Evolutionary conservation across 2,888 invertebrate genomes (phyloP).

Genomic region (Odontocolon sp.): DNA sequence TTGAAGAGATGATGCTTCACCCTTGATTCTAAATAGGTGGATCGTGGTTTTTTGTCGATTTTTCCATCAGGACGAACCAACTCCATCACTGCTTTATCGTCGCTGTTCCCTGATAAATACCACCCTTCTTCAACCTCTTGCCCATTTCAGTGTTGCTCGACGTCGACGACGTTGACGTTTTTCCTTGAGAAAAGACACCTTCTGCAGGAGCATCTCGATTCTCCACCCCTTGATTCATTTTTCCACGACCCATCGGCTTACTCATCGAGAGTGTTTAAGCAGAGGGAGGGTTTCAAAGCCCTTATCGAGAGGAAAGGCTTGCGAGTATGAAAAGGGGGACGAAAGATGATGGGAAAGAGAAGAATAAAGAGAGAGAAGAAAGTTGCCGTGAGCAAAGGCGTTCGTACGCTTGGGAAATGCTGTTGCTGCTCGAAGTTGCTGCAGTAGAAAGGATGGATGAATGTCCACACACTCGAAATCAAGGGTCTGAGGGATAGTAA

Average conservation of each 20-base stretch:
- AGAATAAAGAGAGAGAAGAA: no score
- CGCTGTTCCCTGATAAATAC: background rate
- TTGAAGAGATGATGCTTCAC: background rate
- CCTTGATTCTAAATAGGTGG: conserved; percentile 39
- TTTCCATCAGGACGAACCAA: conserved; percentile 2
- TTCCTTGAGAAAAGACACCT: conserved; percentile 2
- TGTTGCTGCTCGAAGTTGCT: conserved; percentile 1
- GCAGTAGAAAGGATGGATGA: conserved; percentile 26
- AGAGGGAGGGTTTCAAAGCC: conserved; percentile 49
- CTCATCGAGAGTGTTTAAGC: conserved; percentile 48
- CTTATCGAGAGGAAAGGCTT: conserved; percentile 50
- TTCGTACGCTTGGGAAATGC: conserved; percentile 16
- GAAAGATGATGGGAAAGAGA: background rate
- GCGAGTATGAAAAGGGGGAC: background rate
- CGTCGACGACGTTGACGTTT: conserved; percentile 6
- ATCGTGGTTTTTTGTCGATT: conserved; percentile 33
- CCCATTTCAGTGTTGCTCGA: background rate
- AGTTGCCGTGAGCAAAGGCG: conserved; percentile 36
- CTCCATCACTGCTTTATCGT: background rate
- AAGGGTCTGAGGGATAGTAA: conserved; percentile 45
- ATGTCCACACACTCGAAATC: conserved; percentile 41
- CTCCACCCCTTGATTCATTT: background rate
- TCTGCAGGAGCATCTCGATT: background rate
- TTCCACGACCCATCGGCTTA: conserved; percentile 30
- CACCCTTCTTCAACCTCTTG: background rate